Conservation (phyloP, 1,140 invertebrate genomes). For the Stenopsyche tienmushanensis region DNA sequence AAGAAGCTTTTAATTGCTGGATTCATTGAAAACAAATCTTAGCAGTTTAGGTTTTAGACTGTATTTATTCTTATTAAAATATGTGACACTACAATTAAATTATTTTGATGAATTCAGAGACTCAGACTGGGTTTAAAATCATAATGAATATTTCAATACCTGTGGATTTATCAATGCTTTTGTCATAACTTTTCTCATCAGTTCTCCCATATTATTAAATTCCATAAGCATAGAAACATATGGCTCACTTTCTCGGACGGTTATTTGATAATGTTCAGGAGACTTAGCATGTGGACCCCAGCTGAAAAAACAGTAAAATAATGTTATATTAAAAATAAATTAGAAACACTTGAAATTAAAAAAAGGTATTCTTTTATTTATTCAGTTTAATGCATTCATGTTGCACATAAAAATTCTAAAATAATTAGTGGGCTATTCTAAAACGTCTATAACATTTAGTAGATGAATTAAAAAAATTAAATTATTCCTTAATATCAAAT, state of each 20-base stretch:
- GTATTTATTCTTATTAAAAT: no score
- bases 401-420: no score
- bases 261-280: constrained; percentile 57
- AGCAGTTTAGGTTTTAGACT: no score
- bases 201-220: constrained; percentile 90
- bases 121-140: no score
- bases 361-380: background rate
- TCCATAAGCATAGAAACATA: constrained; percentile 89
- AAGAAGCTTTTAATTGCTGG: no score
- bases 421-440: no score
- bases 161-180: constrained; percentile 83
- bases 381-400: no score
- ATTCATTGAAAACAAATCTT: no score
- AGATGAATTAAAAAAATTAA: background rate
- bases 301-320: constrained; percentile 41
- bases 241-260: constrained; percentile 78
- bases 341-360: background rate
- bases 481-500: background rate
- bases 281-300: constrained; percentile 49
- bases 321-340: background rate
- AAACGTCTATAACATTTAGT: background rate
- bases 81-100: no score
- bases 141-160: constrained; percentile 54
- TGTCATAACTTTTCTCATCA: constrained; percentile 92
- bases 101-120: no score